Percentiles rank a stretch among this genome's conserved stretches.
These are phyloP conservation scores for Trachymyrmex cornetzi DNA, from an alignment of 1,140 invertebrate genomes.

Conservation along the genomic window DNA sequence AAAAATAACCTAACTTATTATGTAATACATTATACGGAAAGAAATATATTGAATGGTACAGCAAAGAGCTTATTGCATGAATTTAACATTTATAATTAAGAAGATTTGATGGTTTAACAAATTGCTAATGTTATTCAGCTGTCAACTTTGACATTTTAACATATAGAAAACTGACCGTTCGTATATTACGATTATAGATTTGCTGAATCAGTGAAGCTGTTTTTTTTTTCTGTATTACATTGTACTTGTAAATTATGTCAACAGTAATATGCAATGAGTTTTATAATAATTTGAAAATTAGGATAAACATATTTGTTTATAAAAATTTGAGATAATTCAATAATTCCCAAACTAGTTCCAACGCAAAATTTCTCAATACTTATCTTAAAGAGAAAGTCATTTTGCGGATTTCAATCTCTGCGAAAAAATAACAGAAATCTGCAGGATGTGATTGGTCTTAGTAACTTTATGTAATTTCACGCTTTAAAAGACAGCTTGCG, in stretches of 20 bases:
- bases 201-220: no score
- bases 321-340: constrained; percentile 14
- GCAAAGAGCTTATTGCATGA: no score
- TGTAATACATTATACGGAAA: no score
- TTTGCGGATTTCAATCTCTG: constrained; percentile 38
- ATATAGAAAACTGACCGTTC: no score
- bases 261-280: neutral
- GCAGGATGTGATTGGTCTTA: constrained; percentile 40
- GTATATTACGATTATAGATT: no score
- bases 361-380: constrained; percentile 12
- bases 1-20: neutral
- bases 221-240: neutral
- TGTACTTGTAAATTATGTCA: neutral
- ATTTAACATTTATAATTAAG: no score
- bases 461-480: constrained; percentile 56
- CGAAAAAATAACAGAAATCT: constrained; percentile 42
- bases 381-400: constrained; percentile 9
- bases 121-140: no score
- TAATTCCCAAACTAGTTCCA: constrained; percentile 14
- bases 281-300: constrained; percentile 10
- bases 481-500: constrained; percentile 43
- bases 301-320: neutral
- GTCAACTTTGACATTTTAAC: no score
- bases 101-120: no score
- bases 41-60: no score